These are phyloP conservation scores for Drosophila monieri DNA, from an alignment of 2,888 invertebrate species.

Conservation along the genomic window DNA sequence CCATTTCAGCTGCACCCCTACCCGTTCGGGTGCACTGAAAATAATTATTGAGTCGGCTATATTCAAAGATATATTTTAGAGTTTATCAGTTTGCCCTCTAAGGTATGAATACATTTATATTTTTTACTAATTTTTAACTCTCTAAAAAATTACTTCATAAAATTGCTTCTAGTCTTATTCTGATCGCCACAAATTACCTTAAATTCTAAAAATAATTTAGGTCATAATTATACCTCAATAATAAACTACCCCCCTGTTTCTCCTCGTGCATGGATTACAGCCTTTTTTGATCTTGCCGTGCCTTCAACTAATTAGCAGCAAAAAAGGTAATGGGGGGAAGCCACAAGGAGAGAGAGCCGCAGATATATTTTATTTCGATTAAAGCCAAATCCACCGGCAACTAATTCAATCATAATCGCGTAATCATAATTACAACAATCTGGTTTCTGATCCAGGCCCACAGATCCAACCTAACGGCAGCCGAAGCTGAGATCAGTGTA, in stretches of 20 bases:
- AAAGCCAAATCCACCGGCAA: conserved; percentile 67
- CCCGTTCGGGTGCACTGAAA: neutral
- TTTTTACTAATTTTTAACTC: too few species aligned
- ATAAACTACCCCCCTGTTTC: neutral
- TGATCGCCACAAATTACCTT: neutral
- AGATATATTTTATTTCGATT: conserved; percentile 61
- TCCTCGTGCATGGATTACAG: conserved; percentile 1
- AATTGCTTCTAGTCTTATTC: too few species aligned
- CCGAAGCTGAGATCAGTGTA: conserved; percentile 16
- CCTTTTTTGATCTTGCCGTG: conserved; percentile 45
- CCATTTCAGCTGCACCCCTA: conserved; percentile 28
- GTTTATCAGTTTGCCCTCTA: too few species aligned
- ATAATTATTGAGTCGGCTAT: neutral
- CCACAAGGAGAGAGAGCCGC: neutral
- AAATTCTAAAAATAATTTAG: conserved; percentile 18
- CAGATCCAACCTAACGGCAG: conserved; percentile 19
- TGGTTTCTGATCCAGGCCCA: conserved; percentile 12
- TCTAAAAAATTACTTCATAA: too few species aligned
- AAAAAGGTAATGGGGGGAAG: conserved; percentile 9
- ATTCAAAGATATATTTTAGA: too few species aligned
- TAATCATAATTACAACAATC: conserved; percentile 77
- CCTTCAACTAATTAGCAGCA: conserved; percentile 69
- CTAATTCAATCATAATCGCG: conserved; percentile 76
- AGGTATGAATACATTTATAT: too few species aligned
- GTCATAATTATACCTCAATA: neutral